phyloP scores from a whole-genome alignment of 2,797 vertebrate species.

The Propithecus deckenii region DNA sequence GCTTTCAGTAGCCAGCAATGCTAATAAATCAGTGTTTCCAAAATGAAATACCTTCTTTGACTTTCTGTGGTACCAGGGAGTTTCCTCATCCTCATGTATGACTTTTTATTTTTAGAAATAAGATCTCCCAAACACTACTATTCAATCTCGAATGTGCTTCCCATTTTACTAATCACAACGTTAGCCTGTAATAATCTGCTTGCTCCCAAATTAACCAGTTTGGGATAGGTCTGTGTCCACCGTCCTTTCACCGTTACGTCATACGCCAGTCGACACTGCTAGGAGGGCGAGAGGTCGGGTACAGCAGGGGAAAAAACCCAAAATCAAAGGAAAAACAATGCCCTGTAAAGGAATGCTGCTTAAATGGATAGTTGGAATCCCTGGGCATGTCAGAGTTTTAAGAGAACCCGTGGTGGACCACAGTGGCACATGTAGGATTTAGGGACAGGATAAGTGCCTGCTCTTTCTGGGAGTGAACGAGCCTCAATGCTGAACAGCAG shows the following conservation, averaged over 20 bases:
- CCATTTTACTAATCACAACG: not conserved
- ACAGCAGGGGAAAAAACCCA: fast-evolving
- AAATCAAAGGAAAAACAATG: not conserved
- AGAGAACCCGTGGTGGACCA: fast-evolving
- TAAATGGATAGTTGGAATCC: not conserved
- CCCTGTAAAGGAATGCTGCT: not conserved
- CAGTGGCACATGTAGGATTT: fast-evolving
- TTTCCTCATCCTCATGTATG: not conserved
- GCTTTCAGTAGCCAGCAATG: not conserved
- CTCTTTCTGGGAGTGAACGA: not conserved
- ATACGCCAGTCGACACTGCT: not conserved
- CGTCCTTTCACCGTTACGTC: not conserved
- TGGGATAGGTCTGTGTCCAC: not conserved
- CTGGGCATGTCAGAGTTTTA: not conserved
- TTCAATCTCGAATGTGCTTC: not conserved
- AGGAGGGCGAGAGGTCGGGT: not conserved
- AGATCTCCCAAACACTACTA: not conserved
- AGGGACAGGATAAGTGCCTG: fast-evolving
- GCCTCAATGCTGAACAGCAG: not conserved
- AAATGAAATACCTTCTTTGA: not conserved
- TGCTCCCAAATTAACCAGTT: not conserved
- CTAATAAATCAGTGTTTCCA: not conserved
- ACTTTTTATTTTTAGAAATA: constrained; percentile 25
- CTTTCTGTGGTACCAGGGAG: not conserved
- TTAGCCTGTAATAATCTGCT: not conserved